Percentiles rank a stretch among this genome's conserved stretches.
These are phyloP conservation scores for Stichodactyla helianthus DNA, from an alignment of 64 coral and sea anemone genomes.

Conservation along the genomic window DNA sequence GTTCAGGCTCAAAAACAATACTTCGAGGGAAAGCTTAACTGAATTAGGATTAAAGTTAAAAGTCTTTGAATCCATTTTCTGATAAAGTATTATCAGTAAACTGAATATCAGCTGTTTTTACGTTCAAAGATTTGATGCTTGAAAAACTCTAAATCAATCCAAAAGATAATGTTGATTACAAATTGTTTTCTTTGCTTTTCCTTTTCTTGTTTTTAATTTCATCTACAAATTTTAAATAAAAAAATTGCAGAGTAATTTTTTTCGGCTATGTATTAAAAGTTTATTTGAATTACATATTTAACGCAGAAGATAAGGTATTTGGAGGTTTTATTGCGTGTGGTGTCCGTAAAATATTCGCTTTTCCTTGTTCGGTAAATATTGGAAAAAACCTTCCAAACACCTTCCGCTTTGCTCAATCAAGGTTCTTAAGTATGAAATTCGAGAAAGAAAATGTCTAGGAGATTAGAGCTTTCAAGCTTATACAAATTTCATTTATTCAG, in stretches of 20 bases:
- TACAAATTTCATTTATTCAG: neutral
- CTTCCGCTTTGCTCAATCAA: constrained; percentile 3
- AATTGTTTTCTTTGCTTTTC: neutral
- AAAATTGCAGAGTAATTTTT: neutral
- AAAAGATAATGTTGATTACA: neutral
- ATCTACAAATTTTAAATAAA: constrained; percentile 6
- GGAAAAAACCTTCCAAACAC: neutral
- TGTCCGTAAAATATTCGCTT: constrained; percentile 9
- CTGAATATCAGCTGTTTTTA: constrained; percentile 11
- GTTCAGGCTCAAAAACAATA: neutral
- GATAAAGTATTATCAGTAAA: constrained; percentile 10
- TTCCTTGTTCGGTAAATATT: constrained; percentile 2
- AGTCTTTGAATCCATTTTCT: constrained; percentile 2
- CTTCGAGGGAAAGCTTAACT: neutral
- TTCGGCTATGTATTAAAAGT: neutral
- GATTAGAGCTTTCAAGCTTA: constrained; percentile 7
- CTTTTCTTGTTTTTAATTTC: constrained; percentile 17
- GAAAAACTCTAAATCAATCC: constrained; percentile 18
- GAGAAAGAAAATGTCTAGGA: constrained; percentile 1
- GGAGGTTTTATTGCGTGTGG: neutral
- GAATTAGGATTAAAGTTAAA: constrained; percentile 13
- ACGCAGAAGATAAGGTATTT: neutral
- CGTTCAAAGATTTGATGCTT: neutral
- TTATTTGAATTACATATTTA: constrained; percentile 15
- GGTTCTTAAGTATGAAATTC: constrained; percentile 9